Conservation (phyloP, 2,888 invertebrate genomes). For the Brenthis hecate region DNA sequence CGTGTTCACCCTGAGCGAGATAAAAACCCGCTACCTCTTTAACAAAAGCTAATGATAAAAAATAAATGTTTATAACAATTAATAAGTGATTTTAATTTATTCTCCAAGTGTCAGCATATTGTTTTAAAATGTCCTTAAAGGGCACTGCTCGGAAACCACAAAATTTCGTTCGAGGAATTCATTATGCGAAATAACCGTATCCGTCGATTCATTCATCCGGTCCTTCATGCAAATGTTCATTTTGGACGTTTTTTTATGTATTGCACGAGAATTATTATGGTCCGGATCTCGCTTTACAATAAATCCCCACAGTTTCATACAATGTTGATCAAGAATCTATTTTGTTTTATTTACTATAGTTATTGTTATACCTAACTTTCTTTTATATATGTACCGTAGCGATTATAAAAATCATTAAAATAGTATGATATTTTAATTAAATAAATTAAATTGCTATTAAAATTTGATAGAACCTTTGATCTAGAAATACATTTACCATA, state of each 20-base stretch:
- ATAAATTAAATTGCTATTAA: too few species aligned
- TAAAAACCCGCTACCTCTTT: too few species aligned
- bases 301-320: background rate
- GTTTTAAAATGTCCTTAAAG: slow-evolving; percentile 20
- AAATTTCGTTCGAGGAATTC: slow-evolving; percentile 58
- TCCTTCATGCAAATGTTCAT: slow-evolving; percentile 48
- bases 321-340: slow-evolving; percentile 6
- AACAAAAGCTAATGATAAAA: too few species aligned
- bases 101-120: slow-evolving; percentile 1
- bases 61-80: too few species aligned
- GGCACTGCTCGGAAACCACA: slow-evolving; percentile 45
- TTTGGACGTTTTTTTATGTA: slow-evolving; percentile 39
- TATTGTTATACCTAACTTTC: too few species aligned
- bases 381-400: too few species aligned
- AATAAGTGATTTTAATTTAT: background rate
- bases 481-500: too few species aligned
- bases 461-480: too few species aligned
- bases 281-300: slow-evolving; percentile 16
- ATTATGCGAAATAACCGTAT: slow-evolving; percentile 67
- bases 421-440: too few species aligned
- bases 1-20: too few species aligned
- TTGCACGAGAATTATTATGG: slow-evolving; percentile 13
- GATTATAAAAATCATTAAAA: too few species aligned
- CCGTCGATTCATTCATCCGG: slow-evolving; percentile 70
- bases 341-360: background rate